Evolutionary conservation across 2,113 vertebrate genomes (phyloP).

Genomic region (Psilopogon haemacephalus): DNA sequence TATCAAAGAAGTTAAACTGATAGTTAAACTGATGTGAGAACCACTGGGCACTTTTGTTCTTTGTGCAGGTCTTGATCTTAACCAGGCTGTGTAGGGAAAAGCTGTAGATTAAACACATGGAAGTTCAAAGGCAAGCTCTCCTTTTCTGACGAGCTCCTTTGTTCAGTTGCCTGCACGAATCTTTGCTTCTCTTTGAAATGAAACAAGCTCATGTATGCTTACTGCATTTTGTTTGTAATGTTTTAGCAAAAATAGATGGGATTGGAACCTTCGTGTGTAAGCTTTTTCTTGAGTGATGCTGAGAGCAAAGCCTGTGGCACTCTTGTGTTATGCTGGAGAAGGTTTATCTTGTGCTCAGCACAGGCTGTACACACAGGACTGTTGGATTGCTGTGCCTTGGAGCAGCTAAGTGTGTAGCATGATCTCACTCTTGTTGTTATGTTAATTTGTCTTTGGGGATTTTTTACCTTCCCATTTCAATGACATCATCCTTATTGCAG

Average conservation of each 20-base stretch:
- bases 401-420: slow-evolving; percentile 51
- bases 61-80: not conserved
- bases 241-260: not conserved
- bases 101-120: not conserved
- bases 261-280: not conserved
- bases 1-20: not conserved
- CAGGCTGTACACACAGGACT: slow-evolving; percentile 27
- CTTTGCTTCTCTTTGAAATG: not conserved
- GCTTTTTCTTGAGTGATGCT: not conserved
- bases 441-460: slow-evolving; percentile 61
- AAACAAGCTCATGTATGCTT: not conserved
- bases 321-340: not conserved
- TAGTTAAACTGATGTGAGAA: not conserved
- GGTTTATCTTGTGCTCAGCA: slow-evolving; percentile 9
- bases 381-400: slow-evolving; percentile 39
- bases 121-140: not conserved
- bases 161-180: not conserved
- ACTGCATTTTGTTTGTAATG: not conserved
- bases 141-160: not conserved
- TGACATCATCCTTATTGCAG: slow-evolving; percentile 58
- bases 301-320: not conserved
- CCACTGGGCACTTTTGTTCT: not conserved
- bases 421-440: slow-evolving; percentile 71
- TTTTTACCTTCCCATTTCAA: slow-evolving; percentile 50
- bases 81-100: not conserved